Evolutionary conservation across 2,797 vertebrate species (phyloP), one percentile per base, ranked within the genome.

Genomic region (Varecia variegata): DNA sequence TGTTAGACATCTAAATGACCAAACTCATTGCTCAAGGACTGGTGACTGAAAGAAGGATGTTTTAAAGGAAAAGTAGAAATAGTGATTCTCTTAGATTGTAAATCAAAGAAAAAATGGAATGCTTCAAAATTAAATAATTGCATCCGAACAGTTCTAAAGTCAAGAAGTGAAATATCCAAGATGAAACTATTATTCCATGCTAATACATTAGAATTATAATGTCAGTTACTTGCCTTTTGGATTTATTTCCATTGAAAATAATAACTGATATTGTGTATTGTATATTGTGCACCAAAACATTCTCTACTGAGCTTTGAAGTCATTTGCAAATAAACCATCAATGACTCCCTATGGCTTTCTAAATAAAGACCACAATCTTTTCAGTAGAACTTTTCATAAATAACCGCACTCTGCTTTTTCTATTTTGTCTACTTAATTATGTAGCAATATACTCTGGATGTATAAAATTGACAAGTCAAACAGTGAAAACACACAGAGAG

Each of bases 81-180:
- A 93, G 30, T 17, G 5, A 67, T 92, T 81, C 30, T 94, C n/a
- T 67, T n/a, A 79, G 60, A 38, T 5, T 74, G 0, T 85, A 85
- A 58, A 52, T 58, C 52, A 88, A 85, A 86, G 23, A 67, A 88
- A 56, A 90, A 90, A 71, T 40, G 45, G 21, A 89, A 81, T 94
- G 45, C 52, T 92, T 93, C 32, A 84, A 35, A 94, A 90, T 90
- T 88, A 77, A 93, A 54, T 79, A 87, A 81, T 90, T 85, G n/a
- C 47, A 23, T 60, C 21, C 60, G 58, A 73, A 89, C 6, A 52
- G 56, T 88, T 93, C 65, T 90, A 56, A 94, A 73, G 27, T 79
- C 17, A 80, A 32, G 79, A 94, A 21, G 21, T 45, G 30, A 87
- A 93, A 83, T 62, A 30, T 94, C 38, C 58, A 76, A 58, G 79